A percentile compares a stretch with the other conserved stretches of the same genome.
phyloP scores from a whole-genome alignment of 2,113 vertebrate genomes.

The Chloroceryle aenea region DNA sequence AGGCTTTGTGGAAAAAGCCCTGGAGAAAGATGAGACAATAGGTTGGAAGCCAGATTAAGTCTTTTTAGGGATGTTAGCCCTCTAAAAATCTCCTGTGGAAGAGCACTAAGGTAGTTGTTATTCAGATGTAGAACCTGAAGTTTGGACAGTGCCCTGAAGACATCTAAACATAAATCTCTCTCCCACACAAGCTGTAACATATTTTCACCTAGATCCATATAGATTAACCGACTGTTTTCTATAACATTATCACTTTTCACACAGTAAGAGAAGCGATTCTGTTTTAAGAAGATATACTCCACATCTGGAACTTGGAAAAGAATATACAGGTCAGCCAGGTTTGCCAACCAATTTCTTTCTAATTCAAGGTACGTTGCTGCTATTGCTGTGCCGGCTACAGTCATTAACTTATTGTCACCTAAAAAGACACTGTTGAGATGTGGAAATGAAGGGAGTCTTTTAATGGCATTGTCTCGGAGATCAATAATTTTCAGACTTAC shows the following conservation, averaged over 20 bases:
- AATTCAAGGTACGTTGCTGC: conserved; percentile 70
- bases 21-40: conserved; percentile 74
- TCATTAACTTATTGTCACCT: conserved; percentile 79
- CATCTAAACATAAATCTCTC: conserved; percentile 74
- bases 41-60: conserved; percentile 84
- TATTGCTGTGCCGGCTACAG: neutral
- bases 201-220: conserved; percentile 83
- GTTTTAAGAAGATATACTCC: conserved; percentile 68
- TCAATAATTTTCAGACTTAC: conserved; percentile 67
- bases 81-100: conserved; percentile 82
- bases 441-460: conserved; percentile 66
- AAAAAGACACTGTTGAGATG: conserved; percentile 62
- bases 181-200: conserved; percentile 84
- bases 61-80: conserved; percentile 75
- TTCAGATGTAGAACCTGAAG: conserved; percentile 78
- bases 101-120: conserved; percentile 78
- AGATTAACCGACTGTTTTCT: conserved; percentile 65
- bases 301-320: conserved; percentile 68
- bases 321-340: conserved; percentile 72
- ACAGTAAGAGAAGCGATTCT: conserved; percentile 83
- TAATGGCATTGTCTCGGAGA: conserved; percentile 85
- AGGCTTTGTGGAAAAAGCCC: conserved; percentile 80
- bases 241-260: neutral
- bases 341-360: conserved; percentile 77
- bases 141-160: conserved; percentile 80